Conservation (phyloP, 2,113 vertebrate genomes). For the Barbus barbus region DNA sequence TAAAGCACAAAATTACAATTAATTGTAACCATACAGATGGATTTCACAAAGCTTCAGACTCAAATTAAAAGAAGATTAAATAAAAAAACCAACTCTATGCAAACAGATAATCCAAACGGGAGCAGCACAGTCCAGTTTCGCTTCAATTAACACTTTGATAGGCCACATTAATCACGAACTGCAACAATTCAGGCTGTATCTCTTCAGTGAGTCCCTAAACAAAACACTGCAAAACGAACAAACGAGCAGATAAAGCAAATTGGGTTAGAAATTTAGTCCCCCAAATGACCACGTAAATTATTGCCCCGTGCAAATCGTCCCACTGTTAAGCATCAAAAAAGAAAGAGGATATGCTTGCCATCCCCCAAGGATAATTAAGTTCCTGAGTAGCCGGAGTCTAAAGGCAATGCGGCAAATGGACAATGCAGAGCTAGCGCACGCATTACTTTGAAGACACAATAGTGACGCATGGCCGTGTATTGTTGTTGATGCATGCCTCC, state of each 20-base stretch:
- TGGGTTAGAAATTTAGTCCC: constrained; percentile 52
- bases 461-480: neutral
- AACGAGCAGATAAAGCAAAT: constrained; percentile 53
- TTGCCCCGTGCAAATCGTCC: constrained; percentile 55
- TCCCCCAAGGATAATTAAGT: constrained; percentile 29
- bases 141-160: constrained; percentile 54
- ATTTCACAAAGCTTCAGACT: constrained; percentile 1
- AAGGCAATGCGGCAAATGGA: constrained; percentile 4
- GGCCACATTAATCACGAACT: constrained; percentile 57
- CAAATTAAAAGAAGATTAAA: constrained; percentile 41
- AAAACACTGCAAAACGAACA: constrained; percentile 52
- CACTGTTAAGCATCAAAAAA: constrained; percentile 33
- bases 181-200: constrained; percentile 36
- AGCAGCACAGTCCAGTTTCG: constrained; percentile 38
- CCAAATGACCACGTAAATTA: constrained; percentile 55
- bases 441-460: constrained; percentile 15
- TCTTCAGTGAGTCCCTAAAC: constrained; percentile 2
- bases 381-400: constrained; percentile 12
- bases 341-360: constrained; percentile 15
- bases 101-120: constrained; percentile 21
- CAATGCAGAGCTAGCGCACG: neutral
- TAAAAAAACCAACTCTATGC: constrained; percentile 16
- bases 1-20: neutral
- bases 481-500: constrained; percentile 1
- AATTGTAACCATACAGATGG: neutral